Percentiles rank a stretch among this genome's conserved stretches.
Evolutionary conservation across 2,888 invertebrate species (phyloP).

Genomic region (Cryptocephalus moraei): DNA sequence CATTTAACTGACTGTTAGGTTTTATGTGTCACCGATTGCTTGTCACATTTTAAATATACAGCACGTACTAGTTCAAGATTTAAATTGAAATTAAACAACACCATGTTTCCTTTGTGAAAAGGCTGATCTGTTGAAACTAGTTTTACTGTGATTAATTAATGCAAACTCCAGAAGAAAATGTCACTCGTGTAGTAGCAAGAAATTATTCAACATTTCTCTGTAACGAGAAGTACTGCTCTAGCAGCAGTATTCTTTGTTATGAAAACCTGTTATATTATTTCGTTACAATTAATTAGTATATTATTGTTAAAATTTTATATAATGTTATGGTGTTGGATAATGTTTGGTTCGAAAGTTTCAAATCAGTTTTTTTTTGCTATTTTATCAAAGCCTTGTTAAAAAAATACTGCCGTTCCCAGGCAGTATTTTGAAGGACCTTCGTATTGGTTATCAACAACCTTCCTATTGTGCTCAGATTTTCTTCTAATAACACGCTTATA

Average conservation of each 20-base stretch:
- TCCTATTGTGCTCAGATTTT: conserved; percentile 8
- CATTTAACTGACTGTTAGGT: too few relatives aligned
- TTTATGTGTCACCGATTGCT: too few relatives aligned
- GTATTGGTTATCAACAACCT: conserved; percentile 3
- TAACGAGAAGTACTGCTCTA: conserved; percentile 19
- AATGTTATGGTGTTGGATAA: conserved; percentile 33
- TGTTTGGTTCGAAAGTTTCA: conserved; percentile 20
- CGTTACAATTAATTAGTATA: conserved; percentile 27
- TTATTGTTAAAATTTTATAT: conserved; percentile 38
- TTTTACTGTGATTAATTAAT: neutral
- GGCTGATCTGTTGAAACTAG: conserved; percentile 21
- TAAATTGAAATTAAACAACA: too few relatives aligned
- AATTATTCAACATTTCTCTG: conserved; percentile 17
- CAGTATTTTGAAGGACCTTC: conserved; percentile 20
- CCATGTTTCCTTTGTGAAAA: too few relatives aligned
- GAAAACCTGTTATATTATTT: conserved; percentile 26
- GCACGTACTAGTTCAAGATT: too few relatives aligned
- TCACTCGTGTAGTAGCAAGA: conserved; percentile 30
- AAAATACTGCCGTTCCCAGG: conserved; percentile 33
- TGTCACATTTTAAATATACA: too few relatives aligned
- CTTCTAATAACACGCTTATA: conserved; percentile 2
- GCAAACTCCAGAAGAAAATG: conserved; percentile 23
- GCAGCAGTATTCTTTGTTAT: conserved; percentile 22
- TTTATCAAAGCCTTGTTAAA: conserved; percentile 9
- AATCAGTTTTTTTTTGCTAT: conserved; percentile 10